phyloP scores from a whole-genome alignment of 2,888 invertebrate species.

The Pharmacophagus antenor region DNA sequence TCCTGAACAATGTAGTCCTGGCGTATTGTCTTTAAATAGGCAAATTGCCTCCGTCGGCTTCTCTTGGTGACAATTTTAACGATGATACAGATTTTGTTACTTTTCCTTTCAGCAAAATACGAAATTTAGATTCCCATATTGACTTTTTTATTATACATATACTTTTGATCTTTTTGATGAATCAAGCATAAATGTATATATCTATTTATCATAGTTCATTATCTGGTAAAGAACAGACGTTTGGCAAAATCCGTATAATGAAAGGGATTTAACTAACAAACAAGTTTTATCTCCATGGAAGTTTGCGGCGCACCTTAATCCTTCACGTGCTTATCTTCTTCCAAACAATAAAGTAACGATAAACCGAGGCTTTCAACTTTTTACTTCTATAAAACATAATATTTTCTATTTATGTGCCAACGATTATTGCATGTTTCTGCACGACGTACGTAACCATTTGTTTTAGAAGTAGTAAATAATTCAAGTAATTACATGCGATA shows the following conservation, averaged over 20 bases:
- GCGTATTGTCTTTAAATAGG: no score
- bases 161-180: neutral
- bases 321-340: slow-evolving; percentile 66
- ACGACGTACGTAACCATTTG: no score
- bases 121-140: neutral
- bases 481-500: no score
- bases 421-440: no score
- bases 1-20: no score
- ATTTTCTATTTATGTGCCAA: neutral
- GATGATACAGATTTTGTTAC: no score
- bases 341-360: slow-evolving; percentile 64
- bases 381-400: slow-evolving; percentile 16
- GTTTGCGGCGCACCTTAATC: slow-evolving; percentile 72
- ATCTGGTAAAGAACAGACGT: slow-evolving; percentile 29
- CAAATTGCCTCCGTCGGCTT: no score
- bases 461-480: no score
- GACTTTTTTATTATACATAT: neutral
- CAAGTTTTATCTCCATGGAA: slow-evolving; percentile 73
- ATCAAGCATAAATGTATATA: neutral
- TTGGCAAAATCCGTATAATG: slow-evolving; percentile 42
- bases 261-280: slow-evolving; percentile 60
- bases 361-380: slow-evolving; percentile 33
- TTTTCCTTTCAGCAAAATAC: no score
- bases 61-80: no score
- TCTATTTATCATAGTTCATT: slow-evolving; percentile 5